Conservation (phyloP, 1,140 invertebrate species). For the Neodiprion virginianus region DNA sequence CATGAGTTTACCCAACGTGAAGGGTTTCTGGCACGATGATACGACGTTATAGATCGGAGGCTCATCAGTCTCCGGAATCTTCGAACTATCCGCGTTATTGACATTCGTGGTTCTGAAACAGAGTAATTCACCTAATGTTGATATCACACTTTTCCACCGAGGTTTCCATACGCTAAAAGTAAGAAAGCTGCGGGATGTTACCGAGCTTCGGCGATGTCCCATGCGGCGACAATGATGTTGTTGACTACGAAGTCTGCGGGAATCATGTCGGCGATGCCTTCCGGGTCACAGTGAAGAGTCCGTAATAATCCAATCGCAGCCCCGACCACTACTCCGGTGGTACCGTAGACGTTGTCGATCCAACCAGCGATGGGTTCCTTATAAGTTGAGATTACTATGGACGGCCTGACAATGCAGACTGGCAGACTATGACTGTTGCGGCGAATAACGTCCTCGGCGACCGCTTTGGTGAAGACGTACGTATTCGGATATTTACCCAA, state of each 20-base stretch:
- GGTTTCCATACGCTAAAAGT: no score
- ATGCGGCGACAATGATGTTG: conserved; percentile 76
- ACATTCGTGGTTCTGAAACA: conserved; percentile 22
- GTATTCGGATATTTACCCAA: conserved; percentile 83
- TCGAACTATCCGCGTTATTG: conserved; percentile 21
- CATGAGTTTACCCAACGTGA: conserved; percentile 67
- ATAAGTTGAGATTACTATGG: conserved; percentile 78
- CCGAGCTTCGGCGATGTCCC: conserved; percentile 66
- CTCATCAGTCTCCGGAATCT: conserved; percentile 25
- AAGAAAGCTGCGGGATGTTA: conserved; percentile 22
- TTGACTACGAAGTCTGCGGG: conserved; percentile 90
- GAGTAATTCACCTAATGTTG: neutral
- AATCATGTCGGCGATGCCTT: conserved; percentile 79
- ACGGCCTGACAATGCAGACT: conserved; percentile 73
- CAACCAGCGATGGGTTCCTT: conserved; percentile 78
- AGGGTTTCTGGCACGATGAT: conserved; percentile 64
- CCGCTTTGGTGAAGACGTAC: conserved; percentile 84
- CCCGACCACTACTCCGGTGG: conserved; percentile 71
- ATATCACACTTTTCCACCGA: no score
- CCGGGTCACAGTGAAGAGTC: conserved; percentile 69
- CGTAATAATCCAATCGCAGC: conserved; percentile 78
- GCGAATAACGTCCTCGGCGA: conserved; percentile 77
- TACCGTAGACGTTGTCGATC: conserved; percentile 89
- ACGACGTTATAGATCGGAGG: conserved; percentile 68
- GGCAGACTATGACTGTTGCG: conserved; percentile 75